Base-by-base conservation (phyloP, 2,888 invertebrate genomes). In the Rhagonycha lutea region DNA sequence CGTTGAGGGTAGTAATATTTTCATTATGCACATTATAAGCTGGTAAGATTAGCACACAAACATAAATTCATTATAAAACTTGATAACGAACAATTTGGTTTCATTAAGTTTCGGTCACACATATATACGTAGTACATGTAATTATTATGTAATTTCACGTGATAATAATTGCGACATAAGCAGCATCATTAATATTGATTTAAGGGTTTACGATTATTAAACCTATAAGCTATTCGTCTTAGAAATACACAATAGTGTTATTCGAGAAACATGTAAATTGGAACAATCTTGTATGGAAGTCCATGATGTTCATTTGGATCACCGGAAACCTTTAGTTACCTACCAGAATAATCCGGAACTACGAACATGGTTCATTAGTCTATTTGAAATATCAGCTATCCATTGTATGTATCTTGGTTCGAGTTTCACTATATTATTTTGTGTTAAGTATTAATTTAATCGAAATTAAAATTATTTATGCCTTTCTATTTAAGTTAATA, bases 31-130 rank as follows among this genome's bases (percentile, higher is more conserved):
- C 26, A 69, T 32, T 62, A 62, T 71, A 68, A 75, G 72, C 77
- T 26, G 73, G 47, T 69, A 74, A 76, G 74, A 77, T 77, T 77
- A 77, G 62, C 68, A 69, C 67, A 65, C 65, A 70, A 24, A 47
- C 78, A 76, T 79, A 79, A 79, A 79, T 79, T 79, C 79, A 79
- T 79, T 79, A 72, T 24, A 65, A 74, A 74, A 77, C 70, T 74
- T 77, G 74, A 29, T 63, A 74, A 68, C 60, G 61, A 29, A 74
- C 73, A 71, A 72, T 77, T 76, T 74, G 68, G 74, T 74, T 68
- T 77, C 72, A 77, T 76, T 76, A 73, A 76, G 77, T 74, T 74
- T 74, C 28, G 69, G 77, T 65, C 69, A 68, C 62, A 71, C 61
- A 60, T 60, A 62, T 65, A 68, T 70, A 61, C 28, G 60, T 24